These are phyloP conservation scores for Dynastes grantii DNA, from an alignment of 2,888 invertebrate genomes.

Conservation along the genomic window DNA sequence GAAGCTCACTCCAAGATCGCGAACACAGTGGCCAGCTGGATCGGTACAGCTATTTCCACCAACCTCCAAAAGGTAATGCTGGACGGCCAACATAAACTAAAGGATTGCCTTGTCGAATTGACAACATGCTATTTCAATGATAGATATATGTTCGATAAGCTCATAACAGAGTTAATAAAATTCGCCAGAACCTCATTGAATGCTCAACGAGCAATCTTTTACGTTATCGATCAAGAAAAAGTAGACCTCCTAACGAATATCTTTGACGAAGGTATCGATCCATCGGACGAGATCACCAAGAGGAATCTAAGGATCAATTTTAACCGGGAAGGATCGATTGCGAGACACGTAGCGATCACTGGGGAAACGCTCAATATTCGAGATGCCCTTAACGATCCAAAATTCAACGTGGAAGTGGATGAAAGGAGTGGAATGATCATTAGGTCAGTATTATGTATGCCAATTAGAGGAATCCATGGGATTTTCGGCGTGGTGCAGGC, in stretches of 20 bases:
- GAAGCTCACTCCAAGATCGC: constrained; percentile 66
- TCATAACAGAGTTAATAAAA: constrained; percentile 76
- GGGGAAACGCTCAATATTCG: constrained; percentile 72
- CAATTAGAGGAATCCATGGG: constrained; percentile 71
- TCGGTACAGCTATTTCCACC: constrained; percentile 69
- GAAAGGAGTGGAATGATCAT: constrained; percentile 74
- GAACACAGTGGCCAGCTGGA: constrained; percentile 68
- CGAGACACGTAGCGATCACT: constrained; percentile 72
- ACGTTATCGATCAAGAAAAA: constrained; percentile 72
- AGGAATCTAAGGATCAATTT: constrained; percentile 73
- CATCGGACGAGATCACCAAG: constrained; percentile 67
- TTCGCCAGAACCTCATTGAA: constrained; percentile 74
- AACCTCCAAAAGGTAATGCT: constrained; percentile 66
- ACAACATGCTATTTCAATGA: constrained; percentile 74
- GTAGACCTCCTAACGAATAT: constrained; percentile 73
- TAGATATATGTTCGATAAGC: constrained; percentile 73
- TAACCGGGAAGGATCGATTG: constrained; percentile 72
- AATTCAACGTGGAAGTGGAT: constrained; percentile 74
- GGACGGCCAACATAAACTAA: constrained; percentile 68
- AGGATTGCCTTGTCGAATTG: constrained; percentile 67
- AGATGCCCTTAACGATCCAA: constrained; percentile 74
- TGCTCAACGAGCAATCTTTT: constrained; percentile 75
- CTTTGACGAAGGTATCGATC: constrained; percentile 74
- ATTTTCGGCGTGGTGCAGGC: constrained; percentile 74
- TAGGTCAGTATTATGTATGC: constrained; percentile 73